phyloP scores from a whole-genome alignment of 2,888 invertebrate genomes.

The Ditylenchus weischeri region DNA sequence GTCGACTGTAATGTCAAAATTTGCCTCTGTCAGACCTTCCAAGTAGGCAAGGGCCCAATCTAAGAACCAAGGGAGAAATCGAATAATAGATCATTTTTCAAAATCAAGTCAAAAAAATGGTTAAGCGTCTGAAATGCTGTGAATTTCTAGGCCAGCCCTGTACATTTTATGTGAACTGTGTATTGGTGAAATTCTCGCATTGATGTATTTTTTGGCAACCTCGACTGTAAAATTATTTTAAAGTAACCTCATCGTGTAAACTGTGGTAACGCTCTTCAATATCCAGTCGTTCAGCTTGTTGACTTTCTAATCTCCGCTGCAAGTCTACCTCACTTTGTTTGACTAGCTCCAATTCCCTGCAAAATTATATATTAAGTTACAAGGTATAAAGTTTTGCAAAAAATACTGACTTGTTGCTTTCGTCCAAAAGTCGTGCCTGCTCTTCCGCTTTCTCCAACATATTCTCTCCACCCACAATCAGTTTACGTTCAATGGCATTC shows the following conservation, averaged over 20 bases:
- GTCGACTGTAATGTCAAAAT: no score
- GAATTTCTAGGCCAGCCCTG: not conserved
- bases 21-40: no score
- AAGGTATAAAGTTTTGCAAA: no score
- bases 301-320: constrained; percentile 33
- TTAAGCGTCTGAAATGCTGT: not conserved
- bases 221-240: not conserved
- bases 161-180: no score
- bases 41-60: no score
- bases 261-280: constrained; percentile 58
- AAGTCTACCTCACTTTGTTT: constrained; percentile 46
- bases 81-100: no score
- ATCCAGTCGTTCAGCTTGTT: constrained; percentile 41
- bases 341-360: constrained; percentile 28
- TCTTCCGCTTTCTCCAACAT: constrained; percentile 84
- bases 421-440: constrained; percentile 82
- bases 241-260: constrained; percentile 82
- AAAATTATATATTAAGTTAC: not conserved
- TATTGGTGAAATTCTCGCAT: no score
- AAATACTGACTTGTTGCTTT: constrained; percentile 67
- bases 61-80: no score
- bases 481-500: constrained; percentile 84
- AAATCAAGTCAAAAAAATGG: not conserved
- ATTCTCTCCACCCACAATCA: constrained; percentile 95
- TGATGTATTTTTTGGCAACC: no score